Conservation (phyloP, 2,113 vertebrate species). For the Hippocampus barbouri region DNA sequence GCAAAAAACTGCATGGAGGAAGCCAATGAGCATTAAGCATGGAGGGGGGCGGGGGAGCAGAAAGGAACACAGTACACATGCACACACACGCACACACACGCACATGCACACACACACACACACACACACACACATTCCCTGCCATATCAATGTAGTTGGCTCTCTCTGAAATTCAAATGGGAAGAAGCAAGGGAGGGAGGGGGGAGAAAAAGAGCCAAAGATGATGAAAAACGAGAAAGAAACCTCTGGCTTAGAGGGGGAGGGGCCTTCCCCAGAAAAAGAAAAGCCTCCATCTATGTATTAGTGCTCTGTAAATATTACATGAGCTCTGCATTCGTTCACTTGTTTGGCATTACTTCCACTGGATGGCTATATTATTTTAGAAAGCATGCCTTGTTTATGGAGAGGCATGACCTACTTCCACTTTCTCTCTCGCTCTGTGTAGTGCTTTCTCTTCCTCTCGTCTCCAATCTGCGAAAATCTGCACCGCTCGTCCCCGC, state of each 20-base stretch:
- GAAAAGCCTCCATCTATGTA: constrained; percentile 75
- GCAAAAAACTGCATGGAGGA: constrained; percentile 47
- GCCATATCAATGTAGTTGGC: constrained; percentile 64
- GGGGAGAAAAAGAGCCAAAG: constrained; percentile 36
- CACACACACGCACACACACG: constrained; percentile 35
- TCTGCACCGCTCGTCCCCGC: constrained; percentile 78
- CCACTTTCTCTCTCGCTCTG: constrained; percentile 50
- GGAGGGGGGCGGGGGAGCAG: constrained; percentile 7
- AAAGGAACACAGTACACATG: constrained; percentile 16
- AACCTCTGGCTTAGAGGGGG: constrained; percentile 50
- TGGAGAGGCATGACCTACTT: constrained; percentile 78
- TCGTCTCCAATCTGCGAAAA: constrained; percentile 64
- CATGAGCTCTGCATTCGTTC: constrained; percentile 76
- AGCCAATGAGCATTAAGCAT: constrained; percentile 25
- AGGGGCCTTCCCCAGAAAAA: constrained; percentile 42
- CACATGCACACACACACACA: constrained; percentile 36
- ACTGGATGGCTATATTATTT: constrained; percentile 77
- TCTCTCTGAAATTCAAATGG: constrained; percentile 77
- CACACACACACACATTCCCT: constrained; percentile 28
- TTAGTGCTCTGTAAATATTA: constrained; percentile 81
- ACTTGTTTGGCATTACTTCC: constrained; percentile 74
- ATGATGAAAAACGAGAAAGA: constrained; percentile 47
- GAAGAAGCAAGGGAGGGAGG: constrained; percentile 13
- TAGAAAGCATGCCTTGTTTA: constrained; percentile 78
- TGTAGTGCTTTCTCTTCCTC: constrained; percentile 40